Evolutionary conservation across 1,140 invertebrate genomes (phyloP).

Genomic region (Leptoteleia sp.): DNA sequence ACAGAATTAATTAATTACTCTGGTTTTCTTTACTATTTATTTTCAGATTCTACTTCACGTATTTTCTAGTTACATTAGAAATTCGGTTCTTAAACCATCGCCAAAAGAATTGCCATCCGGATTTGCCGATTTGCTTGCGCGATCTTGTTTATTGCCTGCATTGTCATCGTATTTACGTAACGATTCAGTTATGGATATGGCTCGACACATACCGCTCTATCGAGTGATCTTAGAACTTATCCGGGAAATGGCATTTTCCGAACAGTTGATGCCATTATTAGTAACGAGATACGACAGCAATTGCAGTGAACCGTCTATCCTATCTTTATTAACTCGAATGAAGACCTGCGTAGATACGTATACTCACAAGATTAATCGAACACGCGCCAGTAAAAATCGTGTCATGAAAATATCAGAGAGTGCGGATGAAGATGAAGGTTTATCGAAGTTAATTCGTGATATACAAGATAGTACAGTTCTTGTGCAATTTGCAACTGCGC

Average conservation of each 20-base stretch:
- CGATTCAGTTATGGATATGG: slow-evolving; percentile 97
- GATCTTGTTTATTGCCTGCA: slow-evolving; percentile 92
- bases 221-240: slow-evolving; percentile 90
- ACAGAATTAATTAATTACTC: too few relatives aligned
- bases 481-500: slow-evolving; percentile 86
- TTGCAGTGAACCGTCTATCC: slow-evolving; percentile 82
- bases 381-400: slow-evolving; percentile 73
- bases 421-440: slow-evolving; percentile 91
- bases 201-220: slow-evolving; percentile 95
- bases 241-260: slow-evolving; percentile 88
- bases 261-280: slow-evolving; percentile 85
- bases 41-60: slow-evolving; percentile 84
- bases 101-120: slow-evolving; percentile 83
- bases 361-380: slow-evolving; percentile 81
- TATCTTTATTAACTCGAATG: slow-evolving; percentile 91
- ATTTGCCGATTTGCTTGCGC: slow-evolving; percentile 88
- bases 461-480: slow-evolving; percentile 90
- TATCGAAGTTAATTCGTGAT: slow-evolving; percentile 93
- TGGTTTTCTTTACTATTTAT: too few relatives aligned
- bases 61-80: slow-evolving; percentile 93
- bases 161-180: slow-evolving; percentile 95
- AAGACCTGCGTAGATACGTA: slow-evolving; percentile 95
- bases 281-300: slow-evolving; percentile 80
- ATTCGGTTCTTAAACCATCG: slow-evolving; percentile 83
- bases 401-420: slow-evolving; percentile 83